Evolutionary conservation across 2,113 vertebrate species (phyloP).

Genomic region (Sander lucioperca): DNA sequence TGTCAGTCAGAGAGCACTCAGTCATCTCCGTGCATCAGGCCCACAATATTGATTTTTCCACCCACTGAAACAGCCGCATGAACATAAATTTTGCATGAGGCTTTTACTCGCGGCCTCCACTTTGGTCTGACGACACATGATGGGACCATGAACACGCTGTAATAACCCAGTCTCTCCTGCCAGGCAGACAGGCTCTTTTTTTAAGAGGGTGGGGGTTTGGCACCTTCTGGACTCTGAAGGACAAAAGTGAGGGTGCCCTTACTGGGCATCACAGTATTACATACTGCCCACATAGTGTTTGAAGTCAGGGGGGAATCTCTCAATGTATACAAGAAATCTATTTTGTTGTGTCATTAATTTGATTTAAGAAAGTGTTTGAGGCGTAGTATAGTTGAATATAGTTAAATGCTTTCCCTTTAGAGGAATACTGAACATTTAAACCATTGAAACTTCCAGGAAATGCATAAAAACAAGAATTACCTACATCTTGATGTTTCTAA

Average conservation of each 20-base stretch:
- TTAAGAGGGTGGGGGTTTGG: slow-evolving; percentile 5
- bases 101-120: slow-evolving; percentile 95
- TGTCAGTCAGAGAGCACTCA: slow-evolving; percentile 99
- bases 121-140: slow-evolving; percentile 97
- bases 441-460: not conserved
- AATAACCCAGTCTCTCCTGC: slow-evolving; percentile 90
- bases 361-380: not conserved
- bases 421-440: not conserved
- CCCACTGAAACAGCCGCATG: slow-evolving; percentile 98
- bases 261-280: slow-evolving; percentile 35
- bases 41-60: slow-evolving; percentile 99
- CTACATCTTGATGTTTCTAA: not conserved
- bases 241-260: slow-evolving; percentile 56
- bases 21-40: slow-evolving; percentile 97
- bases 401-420: not conserved
- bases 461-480: not conserved
- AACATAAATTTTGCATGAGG: slow-evolving; percentile 99
- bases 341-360: slow-evolving; percentile 6
- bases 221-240: slow-evolving; percentile 69
- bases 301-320: not conserved
- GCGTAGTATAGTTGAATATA: not conserved
- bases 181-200: slow-evolving; percentile 86
- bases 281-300: slow-evolving; percentile 37
- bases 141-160: slow-evolving; percentile 93
- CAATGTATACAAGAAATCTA: not conserved